Conservation (phyloP, 2,888 invertebrate genomes). For the Cataglyphis rosenhaueri region DNA sequence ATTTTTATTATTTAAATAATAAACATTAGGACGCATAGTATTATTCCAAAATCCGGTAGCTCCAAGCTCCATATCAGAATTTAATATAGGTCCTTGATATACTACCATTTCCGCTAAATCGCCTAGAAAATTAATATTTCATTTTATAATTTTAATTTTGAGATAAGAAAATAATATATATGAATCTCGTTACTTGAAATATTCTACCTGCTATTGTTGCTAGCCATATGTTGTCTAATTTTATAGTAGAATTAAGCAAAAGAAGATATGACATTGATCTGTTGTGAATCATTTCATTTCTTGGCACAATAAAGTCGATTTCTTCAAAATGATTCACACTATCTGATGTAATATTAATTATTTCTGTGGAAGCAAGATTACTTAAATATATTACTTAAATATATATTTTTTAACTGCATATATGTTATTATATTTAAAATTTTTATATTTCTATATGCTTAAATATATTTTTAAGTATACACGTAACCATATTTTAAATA, state of each 20-base stretch:
- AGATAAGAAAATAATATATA: not conserved
- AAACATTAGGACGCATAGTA: constrained; percentile 87
- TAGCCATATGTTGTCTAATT: constrained; percentile 88
- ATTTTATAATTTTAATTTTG: constrained; percentile 1
- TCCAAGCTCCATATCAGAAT: constrained; percentile 86
- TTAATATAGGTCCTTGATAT: constrained; percentile 88
- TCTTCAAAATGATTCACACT: constrained; percentile 55
- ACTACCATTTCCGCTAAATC: constrained; percentile 90
- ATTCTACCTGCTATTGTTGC: constrained; percentile 88
- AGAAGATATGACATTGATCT: constrained; percentile 76
- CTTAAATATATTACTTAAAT: not conserved
- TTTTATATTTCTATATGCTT: not conserved
- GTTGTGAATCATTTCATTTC: constrained; percentile 67
- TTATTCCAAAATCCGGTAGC: constrained; percentile 89
- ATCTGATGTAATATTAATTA: not conserved
- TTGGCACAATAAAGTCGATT: constrained; percentile 75
- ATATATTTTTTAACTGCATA: no score
- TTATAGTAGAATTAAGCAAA: constrained; percentile 67
- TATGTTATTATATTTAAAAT: not conserved
- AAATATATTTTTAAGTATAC: no score
- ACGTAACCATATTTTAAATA: not conserved
- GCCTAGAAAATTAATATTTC: constrained; percentile 84
- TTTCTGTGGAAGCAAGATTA: constrained; percentile 12
- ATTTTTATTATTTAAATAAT: constrained; percentile 87
- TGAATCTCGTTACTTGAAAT: not conserved